A percentile compares a stretch with the other conserved stretches of the same genome.
phyloP scores from a whole-genome alignment of 2,113 vertebrate genomes.

The Egretta garzetta region DNA sequence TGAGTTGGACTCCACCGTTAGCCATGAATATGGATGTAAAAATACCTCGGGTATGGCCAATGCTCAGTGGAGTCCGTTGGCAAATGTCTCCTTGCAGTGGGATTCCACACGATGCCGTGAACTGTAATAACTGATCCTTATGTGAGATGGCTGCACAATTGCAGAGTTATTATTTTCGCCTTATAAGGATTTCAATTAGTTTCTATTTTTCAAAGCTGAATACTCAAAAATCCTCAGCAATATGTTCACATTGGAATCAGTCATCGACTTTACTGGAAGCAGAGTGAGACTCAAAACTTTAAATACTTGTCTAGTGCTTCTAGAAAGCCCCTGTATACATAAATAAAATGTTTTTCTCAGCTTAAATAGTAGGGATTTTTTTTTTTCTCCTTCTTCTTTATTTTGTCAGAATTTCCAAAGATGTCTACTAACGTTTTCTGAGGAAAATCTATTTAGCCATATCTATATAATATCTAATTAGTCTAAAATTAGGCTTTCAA shows the following conservation, averaged over 20 bases:
- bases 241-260: neutral
- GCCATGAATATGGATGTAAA: neutral
- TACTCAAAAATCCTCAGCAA: neutral
- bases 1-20: neutral
- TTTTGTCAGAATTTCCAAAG: neutral
- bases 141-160: neutral
- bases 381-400: neutral
- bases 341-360: neutral
- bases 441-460: neutral
- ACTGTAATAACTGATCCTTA: neutral
- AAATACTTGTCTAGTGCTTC: neutral
- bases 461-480: neutral
- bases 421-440: neutral
- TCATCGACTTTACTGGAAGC: neutral
- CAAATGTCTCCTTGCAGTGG: neutral
- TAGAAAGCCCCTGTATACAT: neutral
- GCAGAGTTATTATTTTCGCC: neutral
- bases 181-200: conserved; percentile 19
- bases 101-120: neutral
- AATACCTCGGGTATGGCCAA: neutral
- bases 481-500: neutral
- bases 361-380: neutral
- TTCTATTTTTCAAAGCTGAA: neutral
- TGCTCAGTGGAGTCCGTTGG: rapidly evolving
- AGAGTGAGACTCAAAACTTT: neutral